Evolutionary conservation across 2,888 invertebrate species (phyloP), one percentile per base, ranked within the genome.

Genomic region (Xanthorhoe designata): DNA sequence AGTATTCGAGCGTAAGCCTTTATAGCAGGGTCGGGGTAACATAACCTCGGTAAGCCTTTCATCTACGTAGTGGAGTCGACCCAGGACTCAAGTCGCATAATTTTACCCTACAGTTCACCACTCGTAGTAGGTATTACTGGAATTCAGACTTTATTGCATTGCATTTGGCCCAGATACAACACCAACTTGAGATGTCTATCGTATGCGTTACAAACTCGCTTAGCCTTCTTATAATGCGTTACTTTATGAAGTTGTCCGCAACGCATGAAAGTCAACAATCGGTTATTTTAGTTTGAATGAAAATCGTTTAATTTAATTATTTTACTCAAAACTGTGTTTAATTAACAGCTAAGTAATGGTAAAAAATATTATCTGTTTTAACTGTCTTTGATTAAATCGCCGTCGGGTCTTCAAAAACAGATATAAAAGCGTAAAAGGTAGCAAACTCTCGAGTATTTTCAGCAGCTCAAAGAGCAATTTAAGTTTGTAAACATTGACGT

Each of bases 1-100:
- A 79, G 76, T 76, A 75, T 75, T 76, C 67, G 62, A 67, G 75
- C 72, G 68, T 81, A 78, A 80, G 78, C 78, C 74, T 77, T 83
- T 78, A 82, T 75, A 72, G 78, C 74, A 71, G 75, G 79, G 78
- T 76, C 72, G 75, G 78, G 63, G 73, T 71, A 73, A 75, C 76
- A 76, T 79, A 80, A 77, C 80, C 78, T 77, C 71, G 59, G 80
- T 81, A 85, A 84, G 81, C 82, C 83, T 85, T 86, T 85, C 81
- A 84, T 85, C 81, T 82, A 76, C 66, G 77, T 66, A 69, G 73
- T 62, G 71, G 74, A 73, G 70, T 66, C 69, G 72, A 71, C 74
- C 72, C 74, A 72, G 73, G 77, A 78, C 70, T 77, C 72, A 71
- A 72, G 77, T 80, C 80, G 79, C 78, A 83, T 86, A 82, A 86